Evolutionary conservation across 2,797 vertebrate genomes (phyloP).

Genomic region (Hoplostethus atlanticus): DNA sequence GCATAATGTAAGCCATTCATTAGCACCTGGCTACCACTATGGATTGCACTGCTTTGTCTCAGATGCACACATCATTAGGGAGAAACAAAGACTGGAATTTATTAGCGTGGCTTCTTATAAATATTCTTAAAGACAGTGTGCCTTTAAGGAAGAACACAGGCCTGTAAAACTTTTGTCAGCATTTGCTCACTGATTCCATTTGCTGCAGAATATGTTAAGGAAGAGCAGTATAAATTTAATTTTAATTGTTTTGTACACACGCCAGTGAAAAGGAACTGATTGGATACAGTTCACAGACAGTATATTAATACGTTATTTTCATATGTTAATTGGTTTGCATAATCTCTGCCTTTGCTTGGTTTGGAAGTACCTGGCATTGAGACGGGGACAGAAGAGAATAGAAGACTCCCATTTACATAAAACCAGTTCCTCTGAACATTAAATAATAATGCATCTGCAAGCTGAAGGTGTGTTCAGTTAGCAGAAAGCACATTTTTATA

Average conservation of each 20-base stretch:
- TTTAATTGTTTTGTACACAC: slow-evolving; percentile 99
- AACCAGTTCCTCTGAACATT: slow-evolving; percentile 96
- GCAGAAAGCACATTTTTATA: slow-evolving; percentile 99
- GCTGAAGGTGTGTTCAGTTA: slow-evolving; percentile 98
- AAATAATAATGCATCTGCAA: slow-evolving; percentile 99
- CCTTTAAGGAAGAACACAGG: slow-evolving; percentile 90
- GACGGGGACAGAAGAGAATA: slow-evolving; percentile 91
- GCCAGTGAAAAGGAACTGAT: slow-evolving; percentile 99
- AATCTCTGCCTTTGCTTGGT: slow-evolving; percentile 95
- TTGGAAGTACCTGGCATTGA: slow-evolving; percentile 98
- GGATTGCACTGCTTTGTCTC: slow-evolving; percentile 88
- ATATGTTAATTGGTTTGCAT: slow-evolving; percentile 99
- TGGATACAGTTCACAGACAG: slow-evolving; percentile 99
- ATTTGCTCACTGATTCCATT: slow-evolving; percentile 96
- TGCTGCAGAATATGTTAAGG: slow-evolving; percentile 97
- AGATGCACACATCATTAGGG: slow-evolving; percentile 87
- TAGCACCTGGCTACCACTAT: slow-evolving; percentile 87
- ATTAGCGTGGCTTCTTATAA: slow-evolving; percentile 85
- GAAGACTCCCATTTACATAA: slow-evolving; percentile 98
- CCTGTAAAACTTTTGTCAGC: slow-evolving; percentile 94
- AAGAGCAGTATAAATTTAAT: slow-evolving; percentile 99
- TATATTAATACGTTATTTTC: slow-evolving; percentile 99
- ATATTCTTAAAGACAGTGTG: slow-evolving; percentile 86
- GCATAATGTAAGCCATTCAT: slow-evolving; percentile 89
- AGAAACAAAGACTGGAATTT: slow-evolving; percentile 87